A percentile compares a stretch with the other conserved stretches of the same genome.
phyloP scores from a whole-genome alignment of 2,113 vertebrate species.

The Daboia siamensis region DNA sequence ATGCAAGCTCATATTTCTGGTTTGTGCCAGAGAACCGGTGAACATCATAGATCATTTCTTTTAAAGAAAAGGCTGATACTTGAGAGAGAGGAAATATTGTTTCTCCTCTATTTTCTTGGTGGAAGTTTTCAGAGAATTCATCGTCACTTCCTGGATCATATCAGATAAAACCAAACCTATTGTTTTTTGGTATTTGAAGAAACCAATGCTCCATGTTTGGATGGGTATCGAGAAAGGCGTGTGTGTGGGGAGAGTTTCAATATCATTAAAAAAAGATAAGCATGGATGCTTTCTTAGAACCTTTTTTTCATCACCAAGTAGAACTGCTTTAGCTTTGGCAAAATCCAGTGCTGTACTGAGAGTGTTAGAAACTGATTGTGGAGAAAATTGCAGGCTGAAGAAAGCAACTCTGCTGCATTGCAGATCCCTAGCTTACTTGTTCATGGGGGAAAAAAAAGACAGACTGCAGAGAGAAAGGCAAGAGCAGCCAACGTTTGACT shows the following conservation, averaged over 20 bases:
- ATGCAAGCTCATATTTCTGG: neutral
- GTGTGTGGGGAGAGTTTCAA: neutral
- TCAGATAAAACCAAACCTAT: neutral
- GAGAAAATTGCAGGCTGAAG: conserved; percentile 41
- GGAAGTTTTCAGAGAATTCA: neutral
- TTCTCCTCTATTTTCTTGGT: neutral
- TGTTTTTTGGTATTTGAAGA: neutral
- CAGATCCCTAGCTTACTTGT: conserved; percentile 53
- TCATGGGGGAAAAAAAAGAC: conserved; percentile 55
- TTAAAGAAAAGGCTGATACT: neutral
- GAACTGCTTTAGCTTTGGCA: neutral
- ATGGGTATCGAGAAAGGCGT: neutral
- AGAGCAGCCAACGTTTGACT: conserved; percentile 45
- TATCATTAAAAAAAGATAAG: neutral
- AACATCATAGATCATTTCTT: neutral
- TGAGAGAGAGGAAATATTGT: neutral
- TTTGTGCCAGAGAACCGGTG: neutral
- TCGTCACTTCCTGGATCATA: too few relatives aligned
- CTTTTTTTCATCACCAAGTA: neutral
- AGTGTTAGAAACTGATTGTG: conserved; percentile 17
- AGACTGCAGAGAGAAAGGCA: conserved; percentile 53
- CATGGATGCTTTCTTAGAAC: neutral
- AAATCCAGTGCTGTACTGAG: neutral
- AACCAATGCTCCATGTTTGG: neutral
- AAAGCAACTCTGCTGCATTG: conserved; percentile 62